phyloP scores from a whole-genome alignment of 2,888 invertebrate species.

The Dynastes maya region DNA sequence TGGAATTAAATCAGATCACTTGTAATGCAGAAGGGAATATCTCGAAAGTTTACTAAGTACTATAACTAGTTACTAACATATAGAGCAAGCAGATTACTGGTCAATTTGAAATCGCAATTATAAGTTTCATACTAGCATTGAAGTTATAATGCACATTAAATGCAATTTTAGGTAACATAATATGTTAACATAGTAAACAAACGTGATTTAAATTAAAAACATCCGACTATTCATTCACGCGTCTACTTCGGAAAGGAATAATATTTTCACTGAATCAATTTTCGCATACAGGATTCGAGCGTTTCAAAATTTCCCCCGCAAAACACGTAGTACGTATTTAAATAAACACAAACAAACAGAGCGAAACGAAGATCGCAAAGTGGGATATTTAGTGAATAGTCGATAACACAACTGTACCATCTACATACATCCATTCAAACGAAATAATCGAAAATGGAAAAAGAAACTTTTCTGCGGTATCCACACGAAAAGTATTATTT shows the following conservation, averaged over 20 bases:
- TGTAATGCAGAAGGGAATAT: too few relatives aligned
- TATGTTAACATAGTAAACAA: neutral
- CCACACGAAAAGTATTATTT: slow-evolving; percentile 35
- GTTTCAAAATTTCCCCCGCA: neutral
- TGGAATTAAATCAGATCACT: too few relatives aligned
- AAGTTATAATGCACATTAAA: too few relatives aligned
- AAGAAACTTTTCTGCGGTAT: slow-evolving; percentile 11
- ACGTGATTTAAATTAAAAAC: neutral
- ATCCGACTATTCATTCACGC: too few relatives aligned
- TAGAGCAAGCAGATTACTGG: too few relatives aligned
- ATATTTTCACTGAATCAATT: neutral
- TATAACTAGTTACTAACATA: too few relatives aligned
- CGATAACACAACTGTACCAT: slow-evolving; percentile 23
- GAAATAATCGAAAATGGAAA: slow-evolving; percentile 37
- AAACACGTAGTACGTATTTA: neutral
- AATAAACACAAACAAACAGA: neutral
- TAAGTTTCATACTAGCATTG: too few relatives aligned
- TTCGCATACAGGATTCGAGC: neutral
- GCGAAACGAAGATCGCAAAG: neutral
- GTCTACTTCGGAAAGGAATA: neutral
- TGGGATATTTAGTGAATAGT: slow-evolving; percentile 20
- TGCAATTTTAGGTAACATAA: too few relatives aligned
- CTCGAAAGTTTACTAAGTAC: too few relatives aligned
- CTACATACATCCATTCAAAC: slow-evolving; percentile 25
- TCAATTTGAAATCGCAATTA: too few relatives aligned